Conservation (phyloP, 2,888 invertebrate species). For the Drosophila setosimentum region DNA sequence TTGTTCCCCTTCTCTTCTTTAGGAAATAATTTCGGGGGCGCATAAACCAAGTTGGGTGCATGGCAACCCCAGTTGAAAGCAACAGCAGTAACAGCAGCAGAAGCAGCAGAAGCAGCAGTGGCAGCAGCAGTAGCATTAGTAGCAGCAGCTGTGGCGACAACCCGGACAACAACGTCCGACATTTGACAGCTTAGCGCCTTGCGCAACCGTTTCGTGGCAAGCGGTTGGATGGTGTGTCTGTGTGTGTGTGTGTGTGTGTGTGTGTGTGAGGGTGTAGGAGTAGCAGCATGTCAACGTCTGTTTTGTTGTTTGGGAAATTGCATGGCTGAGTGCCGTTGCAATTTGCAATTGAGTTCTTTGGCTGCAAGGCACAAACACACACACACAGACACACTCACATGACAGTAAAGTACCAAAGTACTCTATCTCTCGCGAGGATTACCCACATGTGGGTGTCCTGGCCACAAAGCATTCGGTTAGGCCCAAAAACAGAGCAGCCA, state of each 20-base stretch:
- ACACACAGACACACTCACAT: neutral
- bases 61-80: slow-evolving; percentile 47
- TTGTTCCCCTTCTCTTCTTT: neutral
- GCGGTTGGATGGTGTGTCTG: slow-evolving; percentile 4
- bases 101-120: slow-evolving; percentile 4
- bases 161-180: slow-evolving; percentile 58
- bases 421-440: slow-evolving; percentile 30
- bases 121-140: slow-evolving; percentile 16
- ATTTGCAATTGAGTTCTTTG: slow-evolving; percentile 79
- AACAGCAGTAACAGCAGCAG: slow-evolving; percentile 1
- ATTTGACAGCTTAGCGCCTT: slow-evolving; percentile 81
- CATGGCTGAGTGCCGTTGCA: slow-evolving; percentile 77
- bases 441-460: slow-evolving; percentile 40
- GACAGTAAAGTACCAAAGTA: slow-evolving; percentile 7
- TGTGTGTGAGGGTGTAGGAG: neutral
- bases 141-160: slow-evolving; percentile 40
- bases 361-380: slow-evolving; percentile 41
- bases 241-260: neutral
- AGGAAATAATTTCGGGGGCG: slow-evolving; percentile 45
- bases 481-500: slow-evolving; percentile 31
- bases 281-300: slow-evolving; percentile 42
- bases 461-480: slow-evolving; percentile 35
- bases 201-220: slow-evolving; percentile 38
- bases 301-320: slow-evolving; percentile 66
- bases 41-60: slow-evolving; percentile 54